Evolutionary conservation across 2,888 invertebrate species (phyloP), one percentile per base, ranked within the genome.

Genomic region (Philopedon plagiatum): DNA sequence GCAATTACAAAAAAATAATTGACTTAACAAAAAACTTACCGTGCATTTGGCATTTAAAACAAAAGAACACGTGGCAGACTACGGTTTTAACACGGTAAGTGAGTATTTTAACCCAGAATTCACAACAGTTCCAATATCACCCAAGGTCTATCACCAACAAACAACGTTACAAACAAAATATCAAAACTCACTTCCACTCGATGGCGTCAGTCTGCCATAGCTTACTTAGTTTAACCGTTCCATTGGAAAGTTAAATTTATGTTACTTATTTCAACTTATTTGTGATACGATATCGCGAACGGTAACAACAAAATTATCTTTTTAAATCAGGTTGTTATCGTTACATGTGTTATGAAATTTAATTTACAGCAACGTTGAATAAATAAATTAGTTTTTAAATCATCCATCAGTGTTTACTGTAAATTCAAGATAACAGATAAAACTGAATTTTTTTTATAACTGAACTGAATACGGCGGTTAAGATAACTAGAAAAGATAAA

Each of bases 121-220:
- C 29, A 54, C 51, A 29, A 54, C 9, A 21, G 21, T 21, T n/a
- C 2, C 23, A 19, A 5, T 15, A 54, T 29, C 51, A 54, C 29
- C 9, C 51, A 54, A 54, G 51, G 51, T 46, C 29, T 54, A 54
- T 54, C 51, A 54, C 51, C 51, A 26, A 13, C 34, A 46, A 26
- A 13, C 34, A 46, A 46, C 51, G 18, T 18, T 29, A 29, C 4
- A 13, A n/a, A 26, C 23, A 18, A 18, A 54, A 15, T 29, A 54
- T 54, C 51, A 32, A 54, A 29, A 54, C 51, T 54, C 29, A 54
- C 18, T 54, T 54, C 51, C 32, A 18, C 15, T 26, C 1, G n/a
- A 11, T 46, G 51, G 21, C 51, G 51, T 54, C 51, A 46, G 19
- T 46, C 44, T 9, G 19, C 19, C 19, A 46, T 46, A 54, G 29